A percentile compares a stretch with the other conserved stretches of the same genome.
These are phyloP conservation scores for Ageneiosus marmoratus DNA, from an alignment of 2,113 vertebrate genomes.

Conservation along the genomic window DNA sequence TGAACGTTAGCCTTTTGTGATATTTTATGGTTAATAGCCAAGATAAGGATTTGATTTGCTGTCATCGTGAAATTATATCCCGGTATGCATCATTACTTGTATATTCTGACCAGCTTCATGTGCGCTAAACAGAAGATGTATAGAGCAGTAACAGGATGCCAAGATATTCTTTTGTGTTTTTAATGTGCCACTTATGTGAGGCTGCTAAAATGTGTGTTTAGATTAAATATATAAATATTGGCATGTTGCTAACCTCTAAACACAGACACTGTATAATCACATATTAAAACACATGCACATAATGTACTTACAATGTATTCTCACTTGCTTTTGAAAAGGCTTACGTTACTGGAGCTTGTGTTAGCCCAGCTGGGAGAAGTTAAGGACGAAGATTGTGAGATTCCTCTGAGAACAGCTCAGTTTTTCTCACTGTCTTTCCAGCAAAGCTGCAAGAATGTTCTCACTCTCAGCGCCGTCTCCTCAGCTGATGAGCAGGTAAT, in stretches of 20 bases:
- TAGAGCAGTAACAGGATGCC: neutral
- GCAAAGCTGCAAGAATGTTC: conserved; percentile 76
- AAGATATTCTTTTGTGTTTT: neutral
- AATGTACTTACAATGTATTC: neutral
- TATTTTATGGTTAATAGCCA: neutral
- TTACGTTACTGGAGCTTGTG: conserved; percentile 84
- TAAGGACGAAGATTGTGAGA: conserved; percentile 59
- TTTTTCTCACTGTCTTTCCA: conserved; percentile 81
- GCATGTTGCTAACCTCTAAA: neutral
- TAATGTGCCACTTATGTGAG: neutral
- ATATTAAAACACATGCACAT: neutral
- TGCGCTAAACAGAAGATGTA: neutral
- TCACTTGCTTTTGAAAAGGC: conserved; percentile 65
- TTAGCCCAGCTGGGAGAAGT: conserved; percentile 72
- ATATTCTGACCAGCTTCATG: neutral
- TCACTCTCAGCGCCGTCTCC: conserved; percentile 72
- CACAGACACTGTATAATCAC: neutral
- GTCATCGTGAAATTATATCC: neutral
- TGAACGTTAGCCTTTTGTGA: neutral
- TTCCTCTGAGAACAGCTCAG: conserved; percentile 69
- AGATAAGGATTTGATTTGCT: neutral
- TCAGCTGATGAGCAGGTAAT: conserved; percentile 76
- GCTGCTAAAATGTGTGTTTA: neutral
- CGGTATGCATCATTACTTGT: neutral
- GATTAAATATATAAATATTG: neutral